Evolutionary conservation across 1,140 invertebrate species (phyloP).

Genomic region (Tribolium castaneum): DNA sequence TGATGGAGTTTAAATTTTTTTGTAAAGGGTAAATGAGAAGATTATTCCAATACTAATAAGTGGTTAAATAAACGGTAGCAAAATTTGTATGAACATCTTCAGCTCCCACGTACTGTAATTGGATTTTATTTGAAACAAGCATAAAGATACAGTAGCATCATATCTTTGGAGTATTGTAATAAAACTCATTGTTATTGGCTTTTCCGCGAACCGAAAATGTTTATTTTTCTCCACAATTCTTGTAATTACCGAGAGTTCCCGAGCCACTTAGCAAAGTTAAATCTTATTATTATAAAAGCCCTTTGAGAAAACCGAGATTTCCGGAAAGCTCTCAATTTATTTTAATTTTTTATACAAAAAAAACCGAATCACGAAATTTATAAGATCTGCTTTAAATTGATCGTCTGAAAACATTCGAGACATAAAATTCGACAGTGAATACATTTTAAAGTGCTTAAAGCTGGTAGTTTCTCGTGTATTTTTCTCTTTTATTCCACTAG

Average conservation of each 20-base stretch:
- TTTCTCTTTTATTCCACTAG: conserved; percentile 12
- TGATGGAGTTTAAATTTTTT: background rate
- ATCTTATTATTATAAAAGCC: background rate
- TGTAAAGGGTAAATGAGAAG: background rate
- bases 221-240: background rate
- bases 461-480: conserved; percentile 1
- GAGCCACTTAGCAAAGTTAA: background rate
- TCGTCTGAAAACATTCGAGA: background rate
- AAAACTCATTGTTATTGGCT: background rate
- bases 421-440: background rate
- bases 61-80: background rate
- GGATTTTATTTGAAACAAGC: background rate
- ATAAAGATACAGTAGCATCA: background rate
- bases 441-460: conserved; percentile 11
- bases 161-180: background rate
- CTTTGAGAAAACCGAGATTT: background rate
- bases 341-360: background rate
- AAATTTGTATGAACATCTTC: background rate
- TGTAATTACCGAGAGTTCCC: background rate
- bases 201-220: background rate
- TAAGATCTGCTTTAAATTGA: background rate
- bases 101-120: background rate
- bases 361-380: background rate
- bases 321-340: background rate
- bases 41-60: background rate